Percentiles rank a stretch among this genome's conserved stretches.
These are phyloP conservation scores for Pelosia muscerda DNA, from an alignment of 2,888 invertebrate genomes.

Conservation along the genomic window DNA sequence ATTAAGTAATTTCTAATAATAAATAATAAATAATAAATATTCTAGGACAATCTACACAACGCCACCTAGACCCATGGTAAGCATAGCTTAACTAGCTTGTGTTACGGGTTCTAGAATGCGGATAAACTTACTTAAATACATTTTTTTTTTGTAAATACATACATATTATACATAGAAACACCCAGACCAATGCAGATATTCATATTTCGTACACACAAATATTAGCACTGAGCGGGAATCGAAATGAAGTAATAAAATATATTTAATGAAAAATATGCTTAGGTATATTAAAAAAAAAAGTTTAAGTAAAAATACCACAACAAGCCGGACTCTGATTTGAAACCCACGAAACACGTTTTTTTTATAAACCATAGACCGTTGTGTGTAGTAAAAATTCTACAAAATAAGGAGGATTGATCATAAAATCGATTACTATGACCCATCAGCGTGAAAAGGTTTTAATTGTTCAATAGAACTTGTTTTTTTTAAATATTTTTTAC, in stretches of 20 bases:
- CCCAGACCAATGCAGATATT: no score
- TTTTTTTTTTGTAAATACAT: no score
- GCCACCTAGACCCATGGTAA: no score
- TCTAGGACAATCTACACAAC: no score
- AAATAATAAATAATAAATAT: no score
- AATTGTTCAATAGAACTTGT: constrained; percentile 44
- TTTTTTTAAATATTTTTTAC: constrained; percentile 21
- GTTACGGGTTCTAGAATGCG: no score
- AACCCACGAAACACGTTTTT: constrained; percentile 21
- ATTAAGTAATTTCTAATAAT: no score
- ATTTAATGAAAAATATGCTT: neutral
- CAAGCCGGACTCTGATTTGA: constrained; percentile 21
- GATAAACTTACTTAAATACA: no score
- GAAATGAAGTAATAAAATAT: neutral
- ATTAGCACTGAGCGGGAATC: no score
- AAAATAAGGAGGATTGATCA: constrained; percentile 45
- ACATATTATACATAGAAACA: no score
- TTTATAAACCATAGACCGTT: constrained; percentile 22
- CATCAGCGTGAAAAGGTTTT: constrained; percentile 51
- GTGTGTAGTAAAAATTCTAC: constrained; percentile 38
- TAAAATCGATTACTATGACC: constrained; percentile 50
- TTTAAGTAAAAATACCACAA: constrained; percentile 8
- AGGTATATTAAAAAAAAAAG: constrained; percentile 10
- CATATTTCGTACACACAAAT: no score
- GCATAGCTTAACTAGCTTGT: no score